These are phyloP conservation scores for Andrena dorsata DNA, from an alignment of 2,888 invertebrate species.

Conservation along the genomic window DNA sequence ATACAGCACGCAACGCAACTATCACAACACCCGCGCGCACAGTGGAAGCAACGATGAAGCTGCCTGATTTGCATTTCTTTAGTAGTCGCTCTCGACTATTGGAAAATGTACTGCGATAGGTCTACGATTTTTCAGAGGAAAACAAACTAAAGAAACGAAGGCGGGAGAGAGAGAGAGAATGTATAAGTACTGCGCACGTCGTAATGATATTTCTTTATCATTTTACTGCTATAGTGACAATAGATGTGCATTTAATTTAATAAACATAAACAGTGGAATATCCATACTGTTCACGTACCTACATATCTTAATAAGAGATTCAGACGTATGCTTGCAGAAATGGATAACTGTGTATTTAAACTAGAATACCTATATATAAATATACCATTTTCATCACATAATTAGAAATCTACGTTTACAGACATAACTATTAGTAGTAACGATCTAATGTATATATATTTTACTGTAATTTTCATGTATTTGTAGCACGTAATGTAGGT, in stretches of 20 bases:
- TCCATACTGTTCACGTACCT: constrained; percentile 32
- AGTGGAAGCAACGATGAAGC: constrained; percentile 67
- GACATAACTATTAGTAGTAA: constrained; percentile 27
- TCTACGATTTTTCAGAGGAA: constrained; percentile 18
- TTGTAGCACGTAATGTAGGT: constrained; percentile 29
- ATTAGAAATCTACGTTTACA: constrained; percentile 33
- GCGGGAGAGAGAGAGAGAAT: constrained; percentile 5
- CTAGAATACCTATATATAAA: constrained; percentile 35
- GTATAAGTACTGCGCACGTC: constrained; percentile 30
- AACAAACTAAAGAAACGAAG: constrained; percentile 6
- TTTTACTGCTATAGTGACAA: constrained; percentile 51
- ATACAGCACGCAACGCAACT: constrained; percentile 67
- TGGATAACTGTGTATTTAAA: constrained; percentile 7
- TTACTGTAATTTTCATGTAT: constrained; percentile 16
- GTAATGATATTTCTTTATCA: constrained; percentile 51
- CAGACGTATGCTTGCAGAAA: constrained; percentile 19
- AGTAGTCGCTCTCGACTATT: constrained; percentile 16
- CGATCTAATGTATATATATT: too few species aligned
- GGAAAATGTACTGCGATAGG: constrained; percentile 29
- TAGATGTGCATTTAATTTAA: constrained; percentile 70
- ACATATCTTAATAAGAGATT: constrained; percentile 33
- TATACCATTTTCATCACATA: constrained; percentile 26
- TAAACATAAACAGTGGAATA: constrained; percentile 52
- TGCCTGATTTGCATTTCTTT: constrained; percentile 65
- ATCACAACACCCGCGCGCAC: constrained; percentile 57